Percentiles rank a stretch among this genome's conserved stretches.
These are phyloP conservation scores for Elgaria multicarinata DNA, from an alignment of 2,113 vertebrate genomes.

Conservation along the genomic window DNA sequence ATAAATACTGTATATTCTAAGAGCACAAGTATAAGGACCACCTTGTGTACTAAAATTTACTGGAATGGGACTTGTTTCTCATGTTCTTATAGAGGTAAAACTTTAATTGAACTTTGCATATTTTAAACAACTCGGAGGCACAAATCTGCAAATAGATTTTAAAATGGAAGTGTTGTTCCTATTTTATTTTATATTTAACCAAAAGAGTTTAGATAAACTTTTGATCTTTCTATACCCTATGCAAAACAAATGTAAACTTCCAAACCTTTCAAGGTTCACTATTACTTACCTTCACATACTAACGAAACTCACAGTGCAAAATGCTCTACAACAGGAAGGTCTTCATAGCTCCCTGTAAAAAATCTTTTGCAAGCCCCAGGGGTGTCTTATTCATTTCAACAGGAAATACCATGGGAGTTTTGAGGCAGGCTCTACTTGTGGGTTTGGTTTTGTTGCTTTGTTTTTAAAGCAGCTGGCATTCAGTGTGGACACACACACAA, in stretches of 20 bases:
- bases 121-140: fast-evolving
- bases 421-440: constrained; percentile 35
- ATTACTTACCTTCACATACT: fast-evolving
- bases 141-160: not conserved
- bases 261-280: constrained; percentile 23
- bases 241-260: constrained; percentile 12
- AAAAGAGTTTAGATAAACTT: not conserved
- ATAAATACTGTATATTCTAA: not conserved
- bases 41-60: not conserved
- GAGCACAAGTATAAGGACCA: not conserved
- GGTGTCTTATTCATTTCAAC: constrained; percentile 67
- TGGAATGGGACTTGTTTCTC: not conserved
- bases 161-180: not conserved
- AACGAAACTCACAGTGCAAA: not conserved
- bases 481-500: constrained; percentile 41
- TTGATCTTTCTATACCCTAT: not conserved
- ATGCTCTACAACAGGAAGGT: constrained; percentile 29
- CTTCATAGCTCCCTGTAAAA: constrained; percentile 59
- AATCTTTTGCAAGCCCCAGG: constrained; percentile 66
- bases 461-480: constrained; percentile 17
- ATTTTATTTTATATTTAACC: not conserved
- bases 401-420: constrained; percentile 43
- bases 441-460: constrained; percentile 37
- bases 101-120: not conserved
- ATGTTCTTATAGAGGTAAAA: not conserved